Base-by-base conservation (phyloP, 2,113 vertebrate species). In the Paraplagusia blochii region DNA sequence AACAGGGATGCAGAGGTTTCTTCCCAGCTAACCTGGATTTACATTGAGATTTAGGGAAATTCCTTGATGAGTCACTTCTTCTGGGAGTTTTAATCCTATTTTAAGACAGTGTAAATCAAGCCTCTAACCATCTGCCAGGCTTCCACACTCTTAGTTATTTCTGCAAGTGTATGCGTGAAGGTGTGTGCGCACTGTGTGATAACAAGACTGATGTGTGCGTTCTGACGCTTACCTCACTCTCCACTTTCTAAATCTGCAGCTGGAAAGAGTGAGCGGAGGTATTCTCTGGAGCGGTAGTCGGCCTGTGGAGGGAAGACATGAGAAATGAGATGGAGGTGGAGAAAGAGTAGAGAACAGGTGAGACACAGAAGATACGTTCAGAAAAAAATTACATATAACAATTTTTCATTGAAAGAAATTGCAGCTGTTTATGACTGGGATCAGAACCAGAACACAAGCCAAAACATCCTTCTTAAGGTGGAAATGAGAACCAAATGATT, bases 231-330 rank as follows among this genome's bases (percentile, higher is more conserved):
- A 76, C 83, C 73, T 74, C 67, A 63, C 61, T 55, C 40, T 51
- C 33, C 43, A 50, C 33, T n/a, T 77, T 56, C 72, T n/a, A 59
- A 53, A 34, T 79, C 66, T 22, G 64, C 47, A 36, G 72, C 36
- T 40, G 80, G 85, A 63, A 88, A 83, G 76, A 88, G 88, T 76
- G 65, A 82, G 49, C 90, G 90, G 39, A 97, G 87, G 60, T 91
- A 90, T 67, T 95, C 93, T 72, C 94, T 89, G 63, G 95, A 97
- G 69, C 90, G 88, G 36, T 90, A 90, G 79, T 96, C 94, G 0
- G 95, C 95, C 95, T 97, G 88, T 4, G 47, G 51, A 50, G 17
- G 53, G 53, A 42, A 15, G 53, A 58, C 22, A 33, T n/a, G n/a
- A n/a, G n/a, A n/a, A n/a, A n/a, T n/a, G n/a, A n/a, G n/a, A 51